A percentile compares a stretch with the other conserved stretches of the same genome.
These are phyloP conservation scores for Acrocephalus scirpaceus DNA, from an alignment of 2,797 vertebrate genomes.

Conservation along the genomic window DNA sequence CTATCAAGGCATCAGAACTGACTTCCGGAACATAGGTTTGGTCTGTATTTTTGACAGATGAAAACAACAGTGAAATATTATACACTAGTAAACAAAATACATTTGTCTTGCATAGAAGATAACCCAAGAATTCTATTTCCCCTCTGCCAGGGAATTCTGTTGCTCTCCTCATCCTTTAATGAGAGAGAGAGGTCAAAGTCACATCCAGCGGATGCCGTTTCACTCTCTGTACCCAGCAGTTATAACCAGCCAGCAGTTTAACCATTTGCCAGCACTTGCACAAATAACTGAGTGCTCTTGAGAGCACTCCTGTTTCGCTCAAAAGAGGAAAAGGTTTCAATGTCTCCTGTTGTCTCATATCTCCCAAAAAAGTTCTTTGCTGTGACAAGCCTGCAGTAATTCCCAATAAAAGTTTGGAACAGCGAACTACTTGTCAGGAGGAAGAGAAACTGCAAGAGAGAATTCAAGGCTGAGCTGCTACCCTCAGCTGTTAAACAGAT, in stretches of 20 bases:
- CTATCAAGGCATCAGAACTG: not conserved
- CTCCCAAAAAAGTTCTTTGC: not conserved
- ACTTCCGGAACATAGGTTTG: not conserved
- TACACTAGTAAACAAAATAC: not conserved
- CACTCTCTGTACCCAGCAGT: not conserved
- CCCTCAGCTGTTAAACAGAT: not conserved
- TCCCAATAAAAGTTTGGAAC: not conserved
- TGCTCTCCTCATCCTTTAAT: not conserved
- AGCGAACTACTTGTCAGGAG: not conserved
- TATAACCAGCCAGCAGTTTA: not conserved
- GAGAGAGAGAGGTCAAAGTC: slow-evolving; percentile 32
- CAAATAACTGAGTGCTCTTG: not conserved
- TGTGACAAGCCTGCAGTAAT: not conserved
- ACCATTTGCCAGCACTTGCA: slow-evolving; percentile 5
- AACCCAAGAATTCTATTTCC: not conserved
- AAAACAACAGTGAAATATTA: not conserved
- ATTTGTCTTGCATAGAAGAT: not conserved
- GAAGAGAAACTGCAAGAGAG: not conserved
- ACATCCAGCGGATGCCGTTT: slow-evolving; percentile 14
- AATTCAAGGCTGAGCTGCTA: not conserved
- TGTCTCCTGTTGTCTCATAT: not conserved
- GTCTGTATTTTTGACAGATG: not conserved
- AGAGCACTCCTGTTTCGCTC: not conserved
- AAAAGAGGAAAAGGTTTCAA: not conserved
- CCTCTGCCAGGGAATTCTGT: not conserved